Evolutionary conservation across 2,113 vertebrate genomes (phyloP).

Genomic region (Cephalopterus ornatus): DNA sequence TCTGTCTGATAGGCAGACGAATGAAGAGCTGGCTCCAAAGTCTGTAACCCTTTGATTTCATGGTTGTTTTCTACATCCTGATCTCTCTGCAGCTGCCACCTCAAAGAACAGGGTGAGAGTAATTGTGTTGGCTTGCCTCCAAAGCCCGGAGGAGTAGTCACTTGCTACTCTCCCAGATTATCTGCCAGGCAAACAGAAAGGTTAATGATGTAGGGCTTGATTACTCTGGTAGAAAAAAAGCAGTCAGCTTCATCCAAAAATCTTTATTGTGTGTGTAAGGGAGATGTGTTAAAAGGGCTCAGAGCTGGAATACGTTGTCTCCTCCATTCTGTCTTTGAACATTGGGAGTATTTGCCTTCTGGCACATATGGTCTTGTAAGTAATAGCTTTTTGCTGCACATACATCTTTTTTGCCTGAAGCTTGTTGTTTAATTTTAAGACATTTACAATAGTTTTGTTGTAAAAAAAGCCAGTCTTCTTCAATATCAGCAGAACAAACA

Average conservation of each 20-base stretch:
- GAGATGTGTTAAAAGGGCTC: not conserved
- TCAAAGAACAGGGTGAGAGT: conserved; percentile 31
- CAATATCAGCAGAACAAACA: not conserved
- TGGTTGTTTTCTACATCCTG: conserved; percentile 26
- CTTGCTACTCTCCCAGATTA: conserved; percentile 44
- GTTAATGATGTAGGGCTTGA: conserved; percentile 62
- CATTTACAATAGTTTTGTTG: not conserved
- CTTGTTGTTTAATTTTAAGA: conserved; percentile 10
- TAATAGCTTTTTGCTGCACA: not conserved
- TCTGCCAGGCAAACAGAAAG: conserved; percentile 59
- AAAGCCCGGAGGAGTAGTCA: conserved; percentile 9
- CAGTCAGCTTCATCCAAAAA: conserved; percentile 44
- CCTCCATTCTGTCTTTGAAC: not conserved
- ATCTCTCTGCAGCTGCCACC: conserved; percentile 24
- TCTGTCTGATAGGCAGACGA: not conserved
- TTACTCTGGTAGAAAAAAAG: conserved; percentile 61
- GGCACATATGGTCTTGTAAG: not conserved
- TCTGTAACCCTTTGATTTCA: conserved; percentile 20
- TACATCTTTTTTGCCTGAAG: not conserved
- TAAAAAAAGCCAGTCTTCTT: not conserved
- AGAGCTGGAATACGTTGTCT: not conserved
- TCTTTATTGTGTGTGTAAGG: not conserved
- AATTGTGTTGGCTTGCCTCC: conserved; percentile 59
- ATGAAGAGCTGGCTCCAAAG: not conserved
- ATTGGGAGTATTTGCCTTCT: conserved; percentile 12